A percentile compares a stretch with the other conserved stretches of the same genome.
These are phyloP conservation scores for Cranoglanis bouderius DNA, from an alignment of 2,113 vertebrate species.

Conservation along the genomic window DNA sequence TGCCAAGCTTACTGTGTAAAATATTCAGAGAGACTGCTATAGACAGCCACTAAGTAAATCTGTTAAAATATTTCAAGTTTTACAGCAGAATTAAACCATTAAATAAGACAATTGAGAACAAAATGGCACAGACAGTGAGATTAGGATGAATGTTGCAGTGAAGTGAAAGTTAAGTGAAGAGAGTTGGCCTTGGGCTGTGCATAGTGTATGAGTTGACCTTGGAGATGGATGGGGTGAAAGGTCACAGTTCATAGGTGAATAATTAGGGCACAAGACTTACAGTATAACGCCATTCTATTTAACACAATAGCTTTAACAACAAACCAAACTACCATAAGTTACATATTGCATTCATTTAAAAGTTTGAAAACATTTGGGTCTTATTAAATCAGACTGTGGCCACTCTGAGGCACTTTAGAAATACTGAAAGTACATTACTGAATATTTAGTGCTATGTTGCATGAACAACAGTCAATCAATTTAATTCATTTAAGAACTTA, in stretches of 20 bases:
- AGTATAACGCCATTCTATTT: neutral
- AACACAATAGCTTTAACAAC: neutral
- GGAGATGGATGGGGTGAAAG: neutral
- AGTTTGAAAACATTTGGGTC: neutral
- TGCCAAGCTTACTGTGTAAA: neutral
- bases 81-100: neutral
- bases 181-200: neutral
- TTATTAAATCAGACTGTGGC: too few relatives aligned
- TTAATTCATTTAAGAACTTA: too few relatives aligned
- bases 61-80: neutral
- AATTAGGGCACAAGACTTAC: neutral
- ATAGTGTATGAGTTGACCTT: too few relatives aligned
- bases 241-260: neutral
- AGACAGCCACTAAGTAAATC: neutral
- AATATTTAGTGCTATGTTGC: neutral
- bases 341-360: neutral
- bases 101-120: constrained; percentile 3
- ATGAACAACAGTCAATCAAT: too few relatives aligned
- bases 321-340: neutral
- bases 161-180: neutral
- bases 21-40: neutral
- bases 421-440: neutral
- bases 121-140: neutral
- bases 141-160: constrained; percentile 39
- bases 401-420: neutral